phyloP scores from a whole-genome alignment of 2,113 vertebrate species.

The Brachirus orientalis region DNA sequence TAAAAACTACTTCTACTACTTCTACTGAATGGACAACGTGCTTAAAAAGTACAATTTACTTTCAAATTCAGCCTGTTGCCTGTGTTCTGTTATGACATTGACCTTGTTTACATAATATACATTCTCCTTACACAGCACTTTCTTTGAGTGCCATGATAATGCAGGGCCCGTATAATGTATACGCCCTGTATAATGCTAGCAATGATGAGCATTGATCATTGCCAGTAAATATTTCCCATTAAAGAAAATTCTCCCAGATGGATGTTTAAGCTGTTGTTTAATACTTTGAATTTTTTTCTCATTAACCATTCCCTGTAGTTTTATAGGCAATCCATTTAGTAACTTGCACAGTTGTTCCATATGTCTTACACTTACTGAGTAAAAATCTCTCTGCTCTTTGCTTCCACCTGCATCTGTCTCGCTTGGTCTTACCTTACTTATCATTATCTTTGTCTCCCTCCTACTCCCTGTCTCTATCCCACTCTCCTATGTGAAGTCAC shows the following conservation, averaged over 20 bases:
- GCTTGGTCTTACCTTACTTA: conserved; percentile 15
- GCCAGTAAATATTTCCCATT: conserved; percentile 15
- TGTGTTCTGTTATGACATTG: not conserved
- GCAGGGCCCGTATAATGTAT: not conserved
- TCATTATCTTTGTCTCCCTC: conserved; percentile 4
- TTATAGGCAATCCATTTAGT: not conserved
- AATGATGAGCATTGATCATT: conserved; percentile 47
- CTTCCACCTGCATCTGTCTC: not conserved
- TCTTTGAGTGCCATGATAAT: conserved; percentile 30
- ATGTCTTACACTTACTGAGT: not conserved
- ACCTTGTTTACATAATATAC: not conserved
- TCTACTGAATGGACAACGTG: too few species aligned
- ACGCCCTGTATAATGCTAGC: not conserved
- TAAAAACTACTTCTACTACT: too few species aligned
- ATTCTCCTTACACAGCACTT: too few species aligned
- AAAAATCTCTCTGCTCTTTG: not conserved
- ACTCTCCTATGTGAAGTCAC: conserved; percentile 24
- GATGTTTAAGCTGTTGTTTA: conserved; percentile 1
- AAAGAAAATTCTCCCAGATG: conserved; percentile 2
- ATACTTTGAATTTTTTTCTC: not conserved
- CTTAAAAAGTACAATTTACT: too few species aligned
- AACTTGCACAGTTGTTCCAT: not conserved
- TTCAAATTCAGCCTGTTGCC: too few species aligned
- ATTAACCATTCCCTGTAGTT: not conserved
- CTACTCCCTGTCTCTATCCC: conserved; percentile 16